These are phyloP conservation scores for Hydriomena furcata DNA, from an alignment of 2,888 invertebrate species.

Conservation along the genomic window DNA sequence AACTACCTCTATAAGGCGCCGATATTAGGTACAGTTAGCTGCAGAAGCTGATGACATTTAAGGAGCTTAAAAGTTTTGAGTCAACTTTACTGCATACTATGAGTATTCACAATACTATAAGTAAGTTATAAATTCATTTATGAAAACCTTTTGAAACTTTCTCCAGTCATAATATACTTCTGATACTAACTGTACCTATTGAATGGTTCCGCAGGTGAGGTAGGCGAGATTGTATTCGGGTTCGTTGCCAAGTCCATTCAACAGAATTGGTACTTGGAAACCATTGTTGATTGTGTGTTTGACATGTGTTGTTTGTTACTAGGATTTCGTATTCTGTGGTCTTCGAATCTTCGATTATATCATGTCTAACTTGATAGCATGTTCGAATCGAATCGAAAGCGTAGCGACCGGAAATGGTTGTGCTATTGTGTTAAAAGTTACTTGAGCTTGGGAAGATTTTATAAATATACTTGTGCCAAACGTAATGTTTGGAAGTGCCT, in stretches of 20 bases:
- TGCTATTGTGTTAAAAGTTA: not conserved
- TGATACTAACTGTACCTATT: too few species aligned
- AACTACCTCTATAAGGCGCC: too few species aligned
- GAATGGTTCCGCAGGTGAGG: not conserved
- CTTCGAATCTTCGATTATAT: not conserved
- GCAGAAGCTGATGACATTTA: too few species aligned
- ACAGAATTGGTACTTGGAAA: not conserved
- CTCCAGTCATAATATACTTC: too few species aligned
- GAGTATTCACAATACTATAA: too few species aligned
- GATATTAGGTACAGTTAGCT: too few species aligned
- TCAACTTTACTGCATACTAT: too few species aligned
- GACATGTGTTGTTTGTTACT: slow-evolving; percentile 3
- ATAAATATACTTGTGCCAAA: too few species aligned
- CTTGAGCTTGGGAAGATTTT: not conserved
- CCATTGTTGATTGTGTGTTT: slow-evolving; percentile 1
- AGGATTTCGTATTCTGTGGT: slow-evolving; percentile 4
- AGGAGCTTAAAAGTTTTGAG: too few species aligned
- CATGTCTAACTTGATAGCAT: not conserved
- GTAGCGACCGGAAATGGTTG: not conserved
- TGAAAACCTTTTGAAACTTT: too few species aligned
- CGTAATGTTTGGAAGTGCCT: too few species aligned
- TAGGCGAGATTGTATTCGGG: not conserved
- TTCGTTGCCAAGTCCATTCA: not conserved
- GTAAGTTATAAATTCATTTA: too few species aligned
- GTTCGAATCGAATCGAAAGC: not conserved